Conservation (phyloP, 2,113 vertebrate species). For the Atherinomorus stipes region DNA sequence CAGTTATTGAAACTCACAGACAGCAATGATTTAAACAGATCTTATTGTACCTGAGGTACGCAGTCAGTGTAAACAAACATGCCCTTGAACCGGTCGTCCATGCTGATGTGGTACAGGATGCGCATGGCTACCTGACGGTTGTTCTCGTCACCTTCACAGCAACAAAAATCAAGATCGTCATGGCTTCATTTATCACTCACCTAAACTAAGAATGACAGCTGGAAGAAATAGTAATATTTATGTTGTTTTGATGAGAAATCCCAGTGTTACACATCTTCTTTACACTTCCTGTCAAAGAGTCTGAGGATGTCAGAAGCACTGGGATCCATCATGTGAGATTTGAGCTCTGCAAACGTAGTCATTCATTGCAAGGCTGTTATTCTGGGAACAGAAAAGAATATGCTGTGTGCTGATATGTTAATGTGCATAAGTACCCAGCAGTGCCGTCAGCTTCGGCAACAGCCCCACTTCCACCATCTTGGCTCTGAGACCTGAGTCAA, state of each 20-base stretch:
- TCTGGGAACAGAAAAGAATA: not conserved
- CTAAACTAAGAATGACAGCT: not conserved
- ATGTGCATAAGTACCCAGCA: slow-evolving; percentile 86
- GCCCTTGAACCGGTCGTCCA: slow-evolving; percentile 94
- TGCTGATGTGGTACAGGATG: slow-evolving; percentile 96
- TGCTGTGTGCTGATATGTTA: not conserved
- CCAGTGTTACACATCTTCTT: no score
- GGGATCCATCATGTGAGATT: no score
- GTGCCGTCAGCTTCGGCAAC: slow-evolving; percentile 91
- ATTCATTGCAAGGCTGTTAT: no score
- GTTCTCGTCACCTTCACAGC: slow-evolving; percentile 88
- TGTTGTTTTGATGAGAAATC: no score
- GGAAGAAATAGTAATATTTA: no score
- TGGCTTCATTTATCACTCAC: not conserved
- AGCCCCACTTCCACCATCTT: slow-evolving; percentile 98
- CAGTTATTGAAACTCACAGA: not conserved
- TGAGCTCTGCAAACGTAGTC: no score
- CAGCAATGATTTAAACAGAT: not conserved
- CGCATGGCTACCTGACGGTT: slow-evolving; percentile 92
- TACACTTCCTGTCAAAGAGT: no score
- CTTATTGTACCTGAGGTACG: slow-evolving; percentile 89
- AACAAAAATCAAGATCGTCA: not conserved
- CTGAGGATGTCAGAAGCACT: no score
- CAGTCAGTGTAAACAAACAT: slow-evolving; percentile 98
- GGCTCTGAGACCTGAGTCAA: slow-evolving; percentile 93